Evolutionary conservation across 2,797 vertebrate genomes (phyloP).

Genomic region (Hephaestus fuliginosus): DNA sequence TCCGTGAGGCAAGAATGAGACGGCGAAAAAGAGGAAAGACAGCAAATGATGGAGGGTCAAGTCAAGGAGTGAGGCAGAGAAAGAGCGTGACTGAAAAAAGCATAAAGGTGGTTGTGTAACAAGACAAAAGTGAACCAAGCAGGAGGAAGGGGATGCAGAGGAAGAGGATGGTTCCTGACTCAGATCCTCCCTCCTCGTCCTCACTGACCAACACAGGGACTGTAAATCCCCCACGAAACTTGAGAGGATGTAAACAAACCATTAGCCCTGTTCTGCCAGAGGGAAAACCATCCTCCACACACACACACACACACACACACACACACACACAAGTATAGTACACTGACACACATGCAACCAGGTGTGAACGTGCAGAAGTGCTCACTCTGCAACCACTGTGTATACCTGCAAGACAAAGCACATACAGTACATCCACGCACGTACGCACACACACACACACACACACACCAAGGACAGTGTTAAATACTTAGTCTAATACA

Average conservation of each 20-base stretch:
- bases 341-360: slow-evolving; percentile 13
- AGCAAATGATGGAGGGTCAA: not conserved
- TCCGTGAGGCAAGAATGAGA: not conserved
- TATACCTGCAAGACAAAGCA: not conserved
- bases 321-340: slow-evolving; percentile 21
- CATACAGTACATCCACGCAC: not conserved
- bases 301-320: slow-evolving; percentile 13
- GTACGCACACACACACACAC: not conserved
- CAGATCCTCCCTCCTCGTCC: slow-evolving; percentile 40
- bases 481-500: not conserved
- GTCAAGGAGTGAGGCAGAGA: not conserved
- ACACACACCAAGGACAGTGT: not conserved
- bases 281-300: slow-evolving; percentile 14
- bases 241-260: slow-evolving; percentile 77
- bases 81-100: slow-evolving; percentile 9
- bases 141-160: slow-evolving; percentile 38
- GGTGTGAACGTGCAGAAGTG: slow-evolving; percentile 31
- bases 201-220: slow-evolving; percentile 48
- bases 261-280: slow-evolving; percentile 49
- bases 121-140: slow-evolving; percentile 19
- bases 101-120: not conserved
- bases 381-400: not conserved
- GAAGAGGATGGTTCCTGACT: slow-evolving; percentile 34
- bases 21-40: not conserved
- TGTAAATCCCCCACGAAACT: slow-evolving; percentile 77